Evolutionary conservation across 2,113 vertebrate genomes (phyloP).

Genomic region (Mungos mungo): DNA sequence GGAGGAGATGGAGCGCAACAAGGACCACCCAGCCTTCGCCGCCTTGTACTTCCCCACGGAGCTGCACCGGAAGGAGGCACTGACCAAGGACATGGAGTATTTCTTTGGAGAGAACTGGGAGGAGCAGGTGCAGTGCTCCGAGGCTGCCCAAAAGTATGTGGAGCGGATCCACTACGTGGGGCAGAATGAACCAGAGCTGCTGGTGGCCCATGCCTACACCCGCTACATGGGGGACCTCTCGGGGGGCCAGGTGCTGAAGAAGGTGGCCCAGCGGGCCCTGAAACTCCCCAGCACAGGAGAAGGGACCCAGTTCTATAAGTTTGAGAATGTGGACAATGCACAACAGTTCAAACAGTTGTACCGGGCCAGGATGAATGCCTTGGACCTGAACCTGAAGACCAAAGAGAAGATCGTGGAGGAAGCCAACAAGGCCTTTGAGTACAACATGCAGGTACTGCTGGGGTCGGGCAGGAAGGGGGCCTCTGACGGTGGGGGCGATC

Average conservation of each 20-base stretch:
- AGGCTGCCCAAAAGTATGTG: conserved; percentile 90
- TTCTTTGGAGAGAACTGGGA: conserved; percentile 94
- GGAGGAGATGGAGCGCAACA: conserved; percentile 95
- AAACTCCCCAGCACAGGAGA: conserved; percentile 94
- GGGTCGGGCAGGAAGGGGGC: not conserved
- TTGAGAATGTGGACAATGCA: conserved; percentile 92
- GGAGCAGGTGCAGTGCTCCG: conserved; percentile 87
- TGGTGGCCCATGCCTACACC: conserved; percentile 96
- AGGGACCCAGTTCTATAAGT: conserved; percentile 94
- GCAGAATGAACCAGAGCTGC: conserved; percentile 89
- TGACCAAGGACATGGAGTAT: conserved; percentile 92
- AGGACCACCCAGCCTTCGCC: conserved; percentile 91
- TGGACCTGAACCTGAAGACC: conserved; percentile 89
- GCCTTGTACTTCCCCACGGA: conserved; percentile 95
- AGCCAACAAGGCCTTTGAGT: conserved; percentile 92
- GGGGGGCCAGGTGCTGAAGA: conserved; percentile 96
- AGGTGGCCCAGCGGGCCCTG: conserved; percentile 96
- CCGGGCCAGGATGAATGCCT: conserved; percentile 94
- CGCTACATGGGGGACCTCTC: conserved; percentile 99
- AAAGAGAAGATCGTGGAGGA: conserved; percentile 93
- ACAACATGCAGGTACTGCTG: conserved; percentile 94
- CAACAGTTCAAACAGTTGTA: conserved; percentile 98
- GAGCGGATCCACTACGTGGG: conserved; percentile 94
- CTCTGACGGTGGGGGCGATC: not conserved
- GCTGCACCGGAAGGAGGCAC: conserved; percentile 91